Percentiles rank a stretch among this genome's conserved stretches.
These are phyloP conservation scores for Gymnobelideus leadbeateri DNA, from an alignment of 2,113 vertebrate species.

Conservation along the genomic window DNA sequence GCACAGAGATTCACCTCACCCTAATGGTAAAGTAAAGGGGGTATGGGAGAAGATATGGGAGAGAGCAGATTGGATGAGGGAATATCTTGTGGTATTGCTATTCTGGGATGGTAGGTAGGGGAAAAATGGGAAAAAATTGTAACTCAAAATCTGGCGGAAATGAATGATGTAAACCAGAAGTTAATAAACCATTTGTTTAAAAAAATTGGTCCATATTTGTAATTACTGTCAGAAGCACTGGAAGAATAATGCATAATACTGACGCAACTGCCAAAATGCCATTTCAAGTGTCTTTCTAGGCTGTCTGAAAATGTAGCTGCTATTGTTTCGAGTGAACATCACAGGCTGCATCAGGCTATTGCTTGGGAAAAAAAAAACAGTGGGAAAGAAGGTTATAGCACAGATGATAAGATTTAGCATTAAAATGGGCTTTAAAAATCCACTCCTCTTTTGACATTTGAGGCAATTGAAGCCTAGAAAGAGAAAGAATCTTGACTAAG, in stretches of 20 bases:
- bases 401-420: not conserved
- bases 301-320: slow-evolving; percentile 5
- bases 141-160: too few relatives aligned
- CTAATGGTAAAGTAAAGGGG: too few relatives aligned
- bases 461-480: not conserved
- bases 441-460: not conserved
- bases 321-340: not conserved
- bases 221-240: not conserved
- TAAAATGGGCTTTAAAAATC: not conserved
- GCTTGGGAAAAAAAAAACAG: not conserved
- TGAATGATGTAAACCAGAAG: too few relatives aligned
- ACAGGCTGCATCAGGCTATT: not conserved
- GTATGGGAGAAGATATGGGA: too few relatives aligned
- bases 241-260: not conserved
- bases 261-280: not conserved
- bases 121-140: too few relatives aligned
- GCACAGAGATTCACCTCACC: too few relatives aligned
- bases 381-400: not conserved
- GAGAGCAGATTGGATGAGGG: too few relatives aligned
- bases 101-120: too few relatives aligned
- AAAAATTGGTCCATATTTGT: not conserved
- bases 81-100: too few relatives aligned
- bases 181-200: too few relatives aligned
- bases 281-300: slow-evolving; percentile 22
- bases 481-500: not conserved